A percentile compares a stretch with the other conserved stretches of the same genome.
phyloP scores from a whole-genome alignment of 2,797 vertebrate species.

The Phrynocephalus vlangalii region DNA sequence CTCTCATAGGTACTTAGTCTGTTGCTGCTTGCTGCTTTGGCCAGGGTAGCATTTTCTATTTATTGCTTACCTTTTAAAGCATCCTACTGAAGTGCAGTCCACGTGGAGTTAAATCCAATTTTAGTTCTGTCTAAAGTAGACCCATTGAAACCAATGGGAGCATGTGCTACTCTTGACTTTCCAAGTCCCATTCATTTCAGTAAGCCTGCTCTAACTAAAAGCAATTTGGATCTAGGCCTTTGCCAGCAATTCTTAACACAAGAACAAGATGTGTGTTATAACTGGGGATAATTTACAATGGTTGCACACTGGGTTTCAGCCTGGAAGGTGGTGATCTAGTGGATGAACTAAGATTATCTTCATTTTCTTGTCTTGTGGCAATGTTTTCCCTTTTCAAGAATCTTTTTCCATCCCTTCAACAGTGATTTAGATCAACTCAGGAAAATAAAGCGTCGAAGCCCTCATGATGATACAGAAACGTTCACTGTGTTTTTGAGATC shows the following conservation, averaged over 20 bases:
- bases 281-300: neutral
- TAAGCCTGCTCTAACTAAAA: too few relatives aligned
- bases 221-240: too few relatives aligned
- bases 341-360: neutral
- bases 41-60: too few relatives aligned
- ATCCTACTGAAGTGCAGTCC: too few relatives aligned
- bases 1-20: too few relatives aligned
- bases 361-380: neutral
- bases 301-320: neutral
- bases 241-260: neutral
- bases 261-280: conserved; percentile 1
- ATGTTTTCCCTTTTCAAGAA: conserved; percentile 38
- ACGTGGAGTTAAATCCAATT: too few relatives aligned
- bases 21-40: too few relatives aligned
- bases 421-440: conserved; percentile 96
- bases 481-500: conserved; percentile 98
- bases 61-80: too few relatives aligned
- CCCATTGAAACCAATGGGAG: too few relatives aligned
- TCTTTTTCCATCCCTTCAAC: conserved; percentile 44
- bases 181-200: too few relatives aligned
- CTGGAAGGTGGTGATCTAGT: neutral
- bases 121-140: too few relatives aligned
- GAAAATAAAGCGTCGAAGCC: conserved; percentile 93
- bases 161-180: too few relatives aligned
- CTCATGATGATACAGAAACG: conserved; percentile 95